These are phyloP conservation scores for Toxotes lorentzi DNA, from an alignment of 2,797 vertebrate genomes.

Conservation along the genomic window DNA sequence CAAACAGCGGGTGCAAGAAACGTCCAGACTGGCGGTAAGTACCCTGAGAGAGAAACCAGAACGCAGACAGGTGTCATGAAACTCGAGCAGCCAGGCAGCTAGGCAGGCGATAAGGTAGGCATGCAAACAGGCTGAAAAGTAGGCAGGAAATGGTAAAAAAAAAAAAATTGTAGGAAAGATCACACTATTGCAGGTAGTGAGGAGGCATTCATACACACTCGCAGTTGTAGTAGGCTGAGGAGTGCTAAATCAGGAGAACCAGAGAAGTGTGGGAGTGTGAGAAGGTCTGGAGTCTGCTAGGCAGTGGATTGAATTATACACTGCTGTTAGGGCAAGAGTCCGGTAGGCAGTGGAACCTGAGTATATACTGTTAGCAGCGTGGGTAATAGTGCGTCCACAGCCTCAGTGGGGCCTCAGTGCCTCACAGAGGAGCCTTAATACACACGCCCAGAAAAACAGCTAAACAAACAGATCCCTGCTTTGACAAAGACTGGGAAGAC, in stretches of 20 bases:
- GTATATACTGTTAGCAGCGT: constrained; percentile 48
- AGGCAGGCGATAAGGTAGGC: constrained; percentile 27
- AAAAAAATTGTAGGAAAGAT: constrained; percentile 26
- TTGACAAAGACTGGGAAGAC: constrained; percentile 88
- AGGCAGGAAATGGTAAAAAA: constrained; percentile 54
- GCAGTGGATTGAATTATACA: constrained; percentile 68
- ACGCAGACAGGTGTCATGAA: constrained; percentile 78
- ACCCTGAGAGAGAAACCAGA: constrained; percentile 51
- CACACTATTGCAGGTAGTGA: constrained; percentile 35
- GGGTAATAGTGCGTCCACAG: constrained; percentile 63
- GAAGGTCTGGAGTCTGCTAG: constrained; percentile 63
- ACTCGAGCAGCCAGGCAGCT: constrained; percentile 53
- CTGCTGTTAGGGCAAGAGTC: constrained; percentile 59
- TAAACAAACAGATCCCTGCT: constrained; percentile 93
- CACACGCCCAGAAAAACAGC: constrained; percentile 79
- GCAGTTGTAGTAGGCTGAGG: constrained; percentile 46
- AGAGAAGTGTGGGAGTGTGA: constrained; percentile 60
- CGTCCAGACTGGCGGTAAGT: constrained; percentile 67
- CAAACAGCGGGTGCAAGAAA: constrained; percentile 66
- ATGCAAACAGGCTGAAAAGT: constrained; percentile 46
- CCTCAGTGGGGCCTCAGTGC: constrained; percentile 69
- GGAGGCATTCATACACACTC: constrained; percentile 43
- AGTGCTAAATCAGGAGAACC: constrained; percentile 55
- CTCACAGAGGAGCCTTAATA: constrained; percentile 77
- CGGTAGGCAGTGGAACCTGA: constrained; percentile 61